Base-by-base conservation (phyloP, 2,888 invertebrate species). In the Liodrosophila aerea region DNA sequence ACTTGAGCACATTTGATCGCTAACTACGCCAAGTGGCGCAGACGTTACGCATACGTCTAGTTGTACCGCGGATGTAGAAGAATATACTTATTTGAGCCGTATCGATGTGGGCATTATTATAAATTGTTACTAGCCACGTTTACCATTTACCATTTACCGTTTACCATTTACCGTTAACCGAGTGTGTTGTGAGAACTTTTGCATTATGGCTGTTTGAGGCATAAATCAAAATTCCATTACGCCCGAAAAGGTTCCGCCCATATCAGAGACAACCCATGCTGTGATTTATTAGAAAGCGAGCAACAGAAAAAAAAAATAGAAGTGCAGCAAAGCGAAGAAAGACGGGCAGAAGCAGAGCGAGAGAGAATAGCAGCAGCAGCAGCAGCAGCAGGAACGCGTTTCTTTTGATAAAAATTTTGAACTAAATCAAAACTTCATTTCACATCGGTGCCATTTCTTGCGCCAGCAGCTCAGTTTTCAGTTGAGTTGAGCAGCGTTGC, bases 371-470 rank as follows among this genome's bases (percentile, higher is more conserved):
- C 2, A 11, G 4, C 12, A 9, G 16, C 9, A 52, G 53, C 63
- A 73, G 67, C 62, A 72, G 74, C 74, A 72, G 76, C 74, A 68
- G 62, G 70, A 77, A 78, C 82, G 86, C 88, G 87, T 89, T 89
- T 88, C 88, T 87, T 80, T 88, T 87, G 88, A 88, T 88, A 87
- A 88, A 82, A 88, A 86, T 88, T 87, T 78, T 82, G 88, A 88
- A 88, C 89, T 88, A 88, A 88, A 88, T 88, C 88, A 88, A 88
- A 88, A 88, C 88, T 88, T 88, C 88, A 88, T 88, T 88, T 88
- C 88, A 87, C 87, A 85, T 88, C 88, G 88, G 88, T 87, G 88
- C 77, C 88, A 88, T 87, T 88, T 87, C 88, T 88, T 87, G 86
- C 69, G 64, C 74, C 66, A 62, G 76, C 54, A 22, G 67, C 65